These are phyloP conservation scores for Phoebastria nigripes DNA, from an alignment of 2,797 vertebrate species.

Conservation along the genomic window DNA sequence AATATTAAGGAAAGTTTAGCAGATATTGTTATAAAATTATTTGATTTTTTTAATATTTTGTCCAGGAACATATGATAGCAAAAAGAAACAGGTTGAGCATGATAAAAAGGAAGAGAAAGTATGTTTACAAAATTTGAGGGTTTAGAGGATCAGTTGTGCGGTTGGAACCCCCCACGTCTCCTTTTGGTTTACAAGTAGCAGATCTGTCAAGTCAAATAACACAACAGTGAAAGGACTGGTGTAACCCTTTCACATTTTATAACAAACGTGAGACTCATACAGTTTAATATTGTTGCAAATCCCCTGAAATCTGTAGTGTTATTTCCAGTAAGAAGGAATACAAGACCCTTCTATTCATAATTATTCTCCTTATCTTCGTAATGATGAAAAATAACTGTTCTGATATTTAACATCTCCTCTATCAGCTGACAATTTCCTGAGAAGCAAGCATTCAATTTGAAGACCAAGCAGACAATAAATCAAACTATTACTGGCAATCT, in stretches of 20 bases:
- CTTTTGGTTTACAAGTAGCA: not conserved
- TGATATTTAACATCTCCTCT: not conserved
- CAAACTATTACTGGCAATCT: not conserved
- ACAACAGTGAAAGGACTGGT: not conserved
- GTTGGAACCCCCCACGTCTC: fast-evolving
- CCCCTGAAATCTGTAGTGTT: not conserved
- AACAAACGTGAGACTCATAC: not conserved
- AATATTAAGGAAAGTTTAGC: not conserved
- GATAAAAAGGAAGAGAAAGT: not conserved
- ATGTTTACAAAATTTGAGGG: not conserved
- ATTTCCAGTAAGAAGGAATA: not conserved
- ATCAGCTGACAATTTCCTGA: not conserved
- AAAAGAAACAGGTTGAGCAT: not conserved
- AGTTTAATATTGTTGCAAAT: not conserved
- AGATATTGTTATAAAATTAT: not conserved
- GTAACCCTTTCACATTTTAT: not conserved
- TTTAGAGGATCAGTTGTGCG: not conserved
- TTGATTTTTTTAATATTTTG: not conserved
- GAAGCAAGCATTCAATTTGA: not conserved
- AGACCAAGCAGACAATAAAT: not conserved
- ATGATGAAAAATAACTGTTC: not conserved
- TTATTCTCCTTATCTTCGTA: not conserved
- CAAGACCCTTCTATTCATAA: not conserved
- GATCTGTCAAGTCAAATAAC: not conserved
- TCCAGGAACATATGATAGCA: not conserved